These are phyloP conservation scores for Podiceps cristatus DNA, from an alignment of 2,113 vertebrate genomes.

Conservation along the genomic window DNA sequence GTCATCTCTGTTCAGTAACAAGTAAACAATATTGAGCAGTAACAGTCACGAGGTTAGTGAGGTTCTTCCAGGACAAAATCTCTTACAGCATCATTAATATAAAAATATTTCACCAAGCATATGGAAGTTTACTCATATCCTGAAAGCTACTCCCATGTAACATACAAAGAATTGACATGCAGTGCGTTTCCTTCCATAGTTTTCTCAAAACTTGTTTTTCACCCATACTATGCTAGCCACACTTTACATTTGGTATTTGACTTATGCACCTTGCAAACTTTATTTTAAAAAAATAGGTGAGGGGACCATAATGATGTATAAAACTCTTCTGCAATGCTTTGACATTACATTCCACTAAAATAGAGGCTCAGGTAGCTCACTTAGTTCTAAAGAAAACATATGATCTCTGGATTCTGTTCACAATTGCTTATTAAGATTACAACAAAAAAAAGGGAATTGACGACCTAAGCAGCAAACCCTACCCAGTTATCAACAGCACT, in stretches of 20 bases:
- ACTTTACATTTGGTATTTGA: background rate
- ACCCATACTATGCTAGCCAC: background rate
- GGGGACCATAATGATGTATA: rapidly evolving
- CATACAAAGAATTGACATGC: background rate
- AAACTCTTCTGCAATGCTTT: background rate
- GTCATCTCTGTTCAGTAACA: background rate
- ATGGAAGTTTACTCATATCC: background rate
- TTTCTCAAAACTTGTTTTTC: background rate
- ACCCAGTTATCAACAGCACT: background rate
- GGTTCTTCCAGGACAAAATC: background rate
- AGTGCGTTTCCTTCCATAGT: rapidly evolving
- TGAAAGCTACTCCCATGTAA: background rate
- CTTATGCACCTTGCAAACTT: background rate
- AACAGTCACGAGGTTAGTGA: background rate
- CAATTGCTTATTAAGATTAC: background rate
- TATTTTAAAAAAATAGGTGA: rapidly evolving
- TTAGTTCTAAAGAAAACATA: too few species aligned
- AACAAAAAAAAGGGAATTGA: background rate
- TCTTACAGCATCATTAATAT: background rate
- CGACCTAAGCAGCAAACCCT: background rate
- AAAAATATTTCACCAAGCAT: background rate
- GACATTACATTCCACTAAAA: background rate
- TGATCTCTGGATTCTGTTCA: background rate
- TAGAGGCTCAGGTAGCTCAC: background rate
- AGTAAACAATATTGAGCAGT: background rate